A percentile compares a stretch with the other conserved stretches of the same genome.
Conservation (phyloP, 2,888 invertebrate species). For the Sesamia inferens region DNA sequence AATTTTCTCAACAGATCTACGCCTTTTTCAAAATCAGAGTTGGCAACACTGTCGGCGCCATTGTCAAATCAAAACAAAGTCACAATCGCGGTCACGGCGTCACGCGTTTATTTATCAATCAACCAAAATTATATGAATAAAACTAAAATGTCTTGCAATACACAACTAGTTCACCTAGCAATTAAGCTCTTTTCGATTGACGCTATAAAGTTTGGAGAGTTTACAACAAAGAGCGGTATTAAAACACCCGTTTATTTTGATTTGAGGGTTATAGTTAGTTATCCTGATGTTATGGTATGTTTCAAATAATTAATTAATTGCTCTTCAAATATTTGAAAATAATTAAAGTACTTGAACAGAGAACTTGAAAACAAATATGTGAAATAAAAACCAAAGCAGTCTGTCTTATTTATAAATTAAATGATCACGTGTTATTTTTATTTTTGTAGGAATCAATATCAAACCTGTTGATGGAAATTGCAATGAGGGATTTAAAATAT, state of each 20-base stretch:
- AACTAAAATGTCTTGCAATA: constrained; percentile 84
- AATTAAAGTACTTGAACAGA: no score
- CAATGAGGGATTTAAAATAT: constrained; percentile 85
- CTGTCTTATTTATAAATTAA: not conserved
- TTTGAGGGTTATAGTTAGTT: constrained; percentile 97
- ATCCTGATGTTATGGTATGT: constrained; percentile 95
- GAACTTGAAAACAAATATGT: not conserved
- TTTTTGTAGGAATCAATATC: constrained; percentile 80
- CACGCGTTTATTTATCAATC: not conserved
- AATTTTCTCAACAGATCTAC: no score
- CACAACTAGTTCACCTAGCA: constrained; percentile 92
- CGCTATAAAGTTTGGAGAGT: constrained; percentile 98
- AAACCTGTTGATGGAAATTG: constrained; percentile 81
- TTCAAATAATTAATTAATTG: not conserved
- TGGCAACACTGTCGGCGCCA: no score
- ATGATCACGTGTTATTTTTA: not conserved
- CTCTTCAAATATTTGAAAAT: no score
- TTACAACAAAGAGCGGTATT: constrained; percentile 97
- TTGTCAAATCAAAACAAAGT: constrained; percentile 2
- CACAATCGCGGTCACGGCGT: not conserved
- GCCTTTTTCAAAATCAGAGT: no score
- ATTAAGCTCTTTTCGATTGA: constrained; percentile 92
- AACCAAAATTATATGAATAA: constrained; percentile 79
- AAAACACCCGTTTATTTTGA: constrained; percentile 99
- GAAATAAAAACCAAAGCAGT: not conserved